A percentile compares a stretch with the other conserved stretches of the same genome.
phyloP scores from a whole-genome alignment of 2,888 invertebrate genomes.

The Gonocerus acuteangulatus region DNA sequence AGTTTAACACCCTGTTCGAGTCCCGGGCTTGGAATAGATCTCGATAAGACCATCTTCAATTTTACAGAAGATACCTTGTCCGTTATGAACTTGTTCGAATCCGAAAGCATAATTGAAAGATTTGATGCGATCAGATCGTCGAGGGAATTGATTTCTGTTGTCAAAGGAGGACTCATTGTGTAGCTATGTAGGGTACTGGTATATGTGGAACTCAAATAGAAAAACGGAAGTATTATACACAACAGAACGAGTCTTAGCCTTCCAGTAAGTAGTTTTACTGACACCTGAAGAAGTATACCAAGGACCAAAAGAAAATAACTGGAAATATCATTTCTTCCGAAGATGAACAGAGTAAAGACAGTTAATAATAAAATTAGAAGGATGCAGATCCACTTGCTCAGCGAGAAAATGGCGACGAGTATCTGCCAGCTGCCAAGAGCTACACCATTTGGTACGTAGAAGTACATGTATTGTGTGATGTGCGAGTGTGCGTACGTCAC shows the following conservation, averaged over 20 bases:
- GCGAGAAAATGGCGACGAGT: background rate
- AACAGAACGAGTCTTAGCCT: slow-evolving; percentile 1
- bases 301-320: background rate
- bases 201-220: background rate
- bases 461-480: background rate
- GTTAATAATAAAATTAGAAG: background rate
- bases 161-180: slow-evolving; percentile 2
- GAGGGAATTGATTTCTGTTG: background rate
- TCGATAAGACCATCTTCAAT: background rate
- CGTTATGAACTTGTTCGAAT: background rate
- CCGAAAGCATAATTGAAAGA: background rate
- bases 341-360: background rate
- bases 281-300: background rate
- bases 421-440: background rate
- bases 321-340: background rate
- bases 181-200: background rate
- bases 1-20: background rate
- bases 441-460: background rate
- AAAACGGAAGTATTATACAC: background rate
- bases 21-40: background rate
- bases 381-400: slow-evolving; percentile 1
- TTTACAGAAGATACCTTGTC: background rate
- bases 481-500: background rate
- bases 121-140: background rate
- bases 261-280: background rate